A percentile compares a stretch with the other conserved stretches of the same genome.
Conservation (phyloP, 2,888 invertebrate species). For the Spicauda simplicius region DNA sequence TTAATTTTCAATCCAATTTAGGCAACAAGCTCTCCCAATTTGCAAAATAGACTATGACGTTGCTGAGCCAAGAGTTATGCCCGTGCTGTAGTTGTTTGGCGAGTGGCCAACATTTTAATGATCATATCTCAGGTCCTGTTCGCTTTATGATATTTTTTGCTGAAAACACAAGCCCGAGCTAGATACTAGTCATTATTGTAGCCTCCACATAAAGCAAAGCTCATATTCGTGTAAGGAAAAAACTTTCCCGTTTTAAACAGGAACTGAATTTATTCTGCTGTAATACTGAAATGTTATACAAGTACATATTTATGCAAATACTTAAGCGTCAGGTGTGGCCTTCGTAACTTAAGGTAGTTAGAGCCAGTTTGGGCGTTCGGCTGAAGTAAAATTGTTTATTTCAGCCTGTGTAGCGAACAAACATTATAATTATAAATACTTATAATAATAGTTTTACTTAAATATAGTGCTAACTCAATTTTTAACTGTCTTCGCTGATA, state of each 20-base stretch:
- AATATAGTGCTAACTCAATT: too few species aligned
- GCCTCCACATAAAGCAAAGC: background rate
- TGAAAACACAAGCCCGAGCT: background rate
- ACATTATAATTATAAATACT: too few species aligned
- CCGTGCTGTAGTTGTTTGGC: conserved; percentile 16
- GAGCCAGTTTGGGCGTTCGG: background rate
- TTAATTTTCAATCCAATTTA: conserved; percentile 27
- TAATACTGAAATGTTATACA: background rate
- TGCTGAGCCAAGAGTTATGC: conserved; percentile 3
- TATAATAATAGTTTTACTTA: too few species aligned
- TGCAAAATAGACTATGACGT: conserved; percentile 16
- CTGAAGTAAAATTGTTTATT: background rate
- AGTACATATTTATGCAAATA: conserved; percentile 2
- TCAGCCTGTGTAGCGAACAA: background rate
- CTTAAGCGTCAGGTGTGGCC: conserved; percentile 6
- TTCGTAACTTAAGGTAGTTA: background rate
- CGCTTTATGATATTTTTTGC: conserved; percentile 29
- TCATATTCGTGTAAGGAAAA: background rate
- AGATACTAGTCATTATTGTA: background rate
- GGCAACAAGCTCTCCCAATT: conserved; percentile 28
- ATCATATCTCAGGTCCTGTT: conserved; percentile 28
- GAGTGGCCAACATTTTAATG: conserved; percentile 21
- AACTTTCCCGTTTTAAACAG: background rate
- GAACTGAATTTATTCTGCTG: background rate
- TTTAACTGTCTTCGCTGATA: too few species aligned